Base-by-base conservation (phyloP, 2,888 invertebrate species). In the Pteria penguin region DNA sequence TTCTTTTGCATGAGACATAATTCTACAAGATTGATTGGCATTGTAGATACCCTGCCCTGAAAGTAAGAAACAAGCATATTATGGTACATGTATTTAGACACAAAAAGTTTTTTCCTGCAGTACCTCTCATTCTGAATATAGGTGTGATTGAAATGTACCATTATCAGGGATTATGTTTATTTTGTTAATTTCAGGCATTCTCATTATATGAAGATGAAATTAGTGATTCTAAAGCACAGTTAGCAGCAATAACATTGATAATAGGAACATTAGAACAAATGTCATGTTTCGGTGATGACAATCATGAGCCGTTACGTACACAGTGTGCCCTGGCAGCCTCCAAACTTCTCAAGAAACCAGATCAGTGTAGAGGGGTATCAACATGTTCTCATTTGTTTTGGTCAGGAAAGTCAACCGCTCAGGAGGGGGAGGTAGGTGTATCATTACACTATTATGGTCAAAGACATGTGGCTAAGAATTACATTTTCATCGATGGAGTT, bases 171-270 rank as follows among this genome's bases (percentile, higher is more conserved):
- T 33, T 36, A 58, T 22, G 33, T 69, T 29, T 61, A 52, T 36
- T n/a, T 70, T 45, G 22, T 68, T 68, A 63, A 54, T 85, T 90
- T 1, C 93, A 96, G 93, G 97, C 98, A 0, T 99, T 99, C 93
- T 97, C 98, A 0, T 92, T 99, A 71, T 99, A 99, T 91, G 99
- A 99, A 92, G 99, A 99, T 92, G 99, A 99, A 72, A 91, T 99
- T 88, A 97, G 97, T 1, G 99, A 99, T 92, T 97, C 97, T 73
- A 98, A 98, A 91, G 97, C 98, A 1, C 99, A 99, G 92, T 92
- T 99, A 78, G 97, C 98, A 0, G 98, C 98, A 55, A 97, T 99
- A 72, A 97, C 97, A 0, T 94, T 99, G 36, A 97, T 99, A 72
- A 97, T 98, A 76, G 98, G 97, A 57, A 98, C 98, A 0, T 95